Evolutionary conservation across 2,113 vertebrate species (phyloP), one percentile per base, ranked within the genome.

Genomic region (Microcebus lehilahytsara): DNA sequence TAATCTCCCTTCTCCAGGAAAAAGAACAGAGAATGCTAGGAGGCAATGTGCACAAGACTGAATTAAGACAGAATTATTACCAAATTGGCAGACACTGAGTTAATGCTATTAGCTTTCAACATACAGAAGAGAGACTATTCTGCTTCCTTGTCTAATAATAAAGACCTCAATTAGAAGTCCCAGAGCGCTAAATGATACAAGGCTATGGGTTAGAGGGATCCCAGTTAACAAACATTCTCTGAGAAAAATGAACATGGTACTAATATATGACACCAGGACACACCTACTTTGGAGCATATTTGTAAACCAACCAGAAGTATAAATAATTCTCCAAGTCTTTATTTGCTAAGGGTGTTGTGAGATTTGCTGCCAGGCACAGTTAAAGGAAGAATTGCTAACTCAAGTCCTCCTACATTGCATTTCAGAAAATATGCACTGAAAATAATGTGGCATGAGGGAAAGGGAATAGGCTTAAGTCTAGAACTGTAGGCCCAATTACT

Each of bases 351-450:
- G 23, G 16, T 90, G 20, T 34, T 90, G 23, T 81, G 49, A 71
- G 96, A 91, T 96, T 93, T 97, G 66, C n/a, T 60, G 85, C 53
- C 69, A 95, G 62, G 20, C 79, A 3, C 9, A 84, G 56, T 69
- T 37, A 89, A 49, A n/a, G 32, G 25, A 97, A 94, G 30, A 95
- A 96, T 89, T 85, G 80, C 23, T 93, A 86, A 88, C 32, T 37
- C 1, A 62, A 84, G 37, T 19, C n/a, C 23, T 71, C 64, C 19
- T 85, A 40, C 13, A 81, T 17, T 64, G 83, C 49, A 51, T 64
- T 72, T 95, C 49, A 96, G 85, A 74, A 93, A 97, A 77, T 2
- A 42, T 22, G 0, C 20, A 32, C 34, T 77, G 37, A 77, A 95
- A 92, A 97, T 58, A 64, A 89, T 42, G 30, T 4, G 20, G 23